Conservation (phyloP, 2,797 vertebrate species). For the Spinus pinus region DNA sequence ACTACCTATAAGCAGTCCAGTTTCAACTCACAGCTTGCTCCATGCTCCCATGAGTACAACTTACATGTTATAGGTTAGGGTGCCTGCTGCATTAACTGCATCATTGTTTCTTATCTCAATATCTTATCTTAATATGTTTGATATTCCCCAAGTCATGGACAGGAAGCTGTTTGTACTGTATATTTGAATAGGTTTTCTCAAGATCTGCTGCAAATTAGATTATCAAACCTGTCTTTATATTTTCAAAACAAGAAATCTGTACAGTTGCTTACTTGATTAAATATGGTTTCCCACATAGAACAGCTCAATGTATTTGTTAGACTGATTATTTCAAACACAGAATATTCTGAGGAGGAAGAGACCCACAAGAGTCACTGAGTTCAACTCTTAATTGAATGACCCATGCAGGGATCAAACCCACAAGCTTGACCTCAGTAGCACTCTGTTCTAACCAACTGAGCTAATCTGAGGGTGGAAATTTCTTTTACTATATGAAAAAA, state of each 20-base stretch:
- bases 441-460: neutral
- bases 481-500: neutral
- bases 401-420: neutral
- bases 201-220: neutral
- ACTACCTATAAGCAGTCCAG: neutral
- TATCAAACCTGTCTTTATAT: neutral
- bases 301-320: neutral
- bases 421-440: neutral
- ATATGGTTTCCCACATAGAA: neutral
- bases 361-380: neutral
- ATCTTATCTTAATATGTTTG: neutral
- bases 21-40: neutral
- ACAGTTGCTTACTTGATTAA: neutral
- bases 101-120: neutral
- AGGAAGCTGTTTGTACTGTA: neutral
- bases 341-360: neutral
- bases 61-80: neutral
- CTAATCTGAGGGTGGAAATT: neutral
- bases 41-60: neutral
- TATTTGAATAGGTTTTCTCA: neutral
- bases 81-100: neutral
- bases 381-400: neutral
- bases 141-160: neutral
- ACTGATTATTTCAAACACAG: neutral
- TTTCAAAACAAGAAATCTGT: neutral